phyloP scores from a whole-genome alignment of 2,888 invertebrate genomes.

The Miltochrista miniata region DNA sequence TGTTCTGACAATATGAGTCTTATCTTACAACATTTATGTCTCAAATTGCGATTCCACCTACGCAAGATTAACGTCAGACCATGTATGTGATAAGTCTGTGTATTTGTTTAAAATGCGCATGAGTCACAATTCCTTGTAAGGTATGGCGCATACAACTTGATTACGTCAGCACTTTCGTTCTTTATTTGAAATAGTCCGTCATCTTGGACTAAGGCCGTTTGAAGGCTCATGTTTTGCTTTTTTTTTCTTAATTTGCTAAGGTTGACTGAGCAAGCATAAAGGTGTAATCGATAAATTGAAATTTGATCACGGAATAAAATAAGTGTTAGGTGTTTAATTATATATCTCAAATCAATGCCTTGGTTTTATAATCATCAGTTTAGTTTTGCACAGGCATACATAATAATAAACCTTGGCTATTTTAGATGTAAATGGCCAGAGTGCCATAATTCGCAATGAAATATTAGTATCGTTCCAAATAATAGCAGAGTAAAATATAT shows the following conservation, averaged over 20 bases:
- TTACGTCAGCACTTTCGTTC: constrained; percentile 41
- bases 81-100: constrained; percentile 20
- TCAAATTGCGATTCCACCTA: constrained; percentile 29
- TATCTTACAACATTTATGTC: constrained; percentile 25
- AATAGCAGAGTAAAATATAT: no score
- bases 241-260: constrained; percentile 3
- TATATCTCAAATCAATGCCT: no score
- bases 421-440: no score
- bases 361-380: no score
- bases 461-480: no score
- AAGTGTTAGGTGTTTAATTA: not conserved
- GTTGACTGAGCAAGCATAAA: not conserved
- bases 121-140: constrained; percentile 34
- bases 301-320: not conserved
- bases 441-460: no score
- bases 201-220: constrained; percentile 19
- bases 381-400: no score
- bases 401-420: no score
- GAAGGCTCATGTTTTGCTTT: constrained; percentile 6
- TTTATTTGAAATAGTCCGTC: constrained; percentile 16
- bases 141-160: constrained; percentile 21
- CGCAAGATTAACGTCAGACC: constrained; percentile 18
- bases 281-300: not conserved
- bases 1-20: constrained; percentile 24
- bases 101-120: constrained; percentile 24